phyloP scores from a whole-genome alignment of 2,888 invertebrate genomes.

The Sphaerophoria rueppellii region DNA sequence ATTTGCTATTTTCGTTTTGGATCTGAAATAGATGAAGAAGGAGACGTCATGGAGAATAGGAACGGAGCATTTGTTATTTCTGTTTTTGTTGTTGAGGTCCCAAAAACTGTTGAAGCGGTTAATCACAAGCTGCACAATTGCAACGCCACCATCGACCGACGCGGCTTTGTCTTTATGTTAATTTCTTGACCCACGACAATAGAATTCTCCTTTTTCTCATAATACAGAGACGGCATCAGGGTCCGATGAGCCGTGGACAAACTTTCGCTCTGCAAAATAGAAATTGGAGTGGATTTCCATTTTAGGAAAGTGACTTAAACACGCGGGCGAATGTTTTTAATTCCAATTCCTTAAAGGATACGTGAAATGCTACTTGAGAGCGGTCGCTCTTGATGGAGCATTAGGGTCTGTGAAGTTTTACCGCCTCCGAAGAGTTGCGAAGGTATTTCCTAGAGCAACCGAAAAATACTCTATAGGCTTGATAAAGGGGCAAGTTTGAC shows the following conservation, averaged over 20 bases:
- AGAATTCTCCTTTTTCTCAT: not conserved
- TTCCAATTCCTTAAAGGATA: not conserved
- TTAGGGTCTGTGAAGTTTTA: constrained; percentile 48
- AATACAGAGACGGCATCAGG: not conserved
- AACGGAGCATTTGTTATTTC: constrained; percentile 42
- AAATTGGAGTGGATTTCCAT: constrained; percentile 72
- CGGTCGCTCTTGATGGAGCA: not conserved
- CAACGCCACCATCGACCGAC: not conserved
- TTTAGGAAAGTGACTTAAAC: constrained; percentile 38
- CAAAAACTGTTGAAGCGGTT: constrained; percentile 34
- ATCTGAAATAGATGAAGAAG: not conserved
- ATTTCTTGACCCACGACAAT: constrained; percentile 58
- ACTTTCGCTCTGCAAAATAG: constrained; percentile 65
- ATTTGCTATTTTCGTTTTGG: constrained; percentile 2
- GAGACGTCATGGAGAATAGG: constrained; percentile 51
- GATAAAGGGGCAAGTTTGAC: no score
- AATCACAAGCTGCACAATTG: constrained; percentile 50
- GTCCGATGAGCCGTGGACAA: constrained; percentile 57
- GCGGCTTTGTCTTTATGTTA: constrained; percentile 60
- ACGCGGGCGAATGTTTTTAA: constrained; percentile 41
- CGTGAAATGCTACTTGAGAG: not conserved
- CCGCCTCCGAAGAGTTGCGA: constrained; percentile 23
- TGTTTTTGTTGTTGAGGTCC: constrained; percentile 40
- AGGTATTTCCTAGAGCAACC: not conserved
- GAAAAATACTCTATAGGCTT: constrained; percentile 39